phyloP scores from a whole-genome alignment of 2,888 invertebrate species.

The Neria commutata region DNA sequence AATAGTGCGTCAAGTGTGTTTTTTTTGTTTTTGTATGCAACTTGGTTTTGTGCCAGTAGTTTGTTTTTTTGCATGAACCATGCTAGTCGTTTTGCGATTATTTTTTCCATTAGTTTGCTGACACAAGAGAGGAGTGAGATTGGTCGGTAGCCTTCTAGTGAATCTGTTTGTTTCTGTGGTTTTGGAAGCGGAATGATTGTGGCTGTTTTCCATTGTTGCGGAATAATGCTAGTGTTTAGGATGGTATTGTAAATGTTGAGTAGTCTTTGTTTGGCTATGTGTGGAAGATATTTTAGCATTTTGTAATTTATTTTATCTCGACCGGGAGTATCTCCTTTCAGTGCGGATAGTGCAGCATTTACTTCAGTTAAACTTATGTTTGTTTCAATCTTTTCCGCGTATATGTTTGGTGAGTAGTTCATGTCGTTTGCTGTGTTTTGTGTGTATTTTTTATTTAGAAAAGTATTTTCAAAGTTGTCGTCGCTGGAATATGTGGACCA shows the following conservation, averaged over 20 bases:
- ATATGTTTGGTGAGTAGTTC: too few species aligned
- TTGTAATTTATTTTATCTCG: not conserved
- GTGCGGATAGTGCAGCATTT: too few species aligned
- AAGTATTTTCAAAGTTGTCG: too few species aligned
- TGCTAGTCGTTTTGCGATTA: constrained; percentile 3
- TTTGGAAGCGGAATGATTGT: constrained; percentile 16
- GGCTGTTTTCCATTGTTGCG: constrained; percentile 13
- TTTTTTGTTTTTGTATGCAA: not conserved
- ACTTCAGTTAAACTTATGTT: too few species aligned
- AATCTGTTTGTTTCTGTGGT: constrained; percentile 5
- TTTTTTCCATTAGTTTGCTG: constrained; percentile 18
- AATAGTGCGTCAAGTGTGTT: not conserved
- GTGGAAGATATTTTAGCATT: constrained; percentile 4
- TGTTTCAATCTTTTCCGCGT: too few species aligned
- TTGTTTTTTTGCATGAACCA: constrained; percentile 12
- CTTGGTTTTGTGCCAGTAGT: constrained; percentile 4
- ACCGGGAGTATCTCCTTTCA: too few species aligned
- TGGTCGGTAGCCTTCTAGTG: constrained; percentile 7
- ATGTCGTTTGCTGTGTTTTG: too few species aligned
- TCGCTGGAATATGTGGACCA: too few species aligned
- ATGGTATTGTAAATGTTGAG: constrained; percentile 11
- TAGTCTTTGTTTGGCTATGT: constrained; percentile 1
- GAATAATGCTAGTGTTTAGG: constrained; percentile 6
- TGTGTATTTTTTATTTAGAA: too few species aligned
- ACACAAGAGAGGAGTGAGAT: constrained; percentile 13